Conservation (phyloP, 2,888 invertebrate species). For the Hermaeophaga mercurialis region DNA sequence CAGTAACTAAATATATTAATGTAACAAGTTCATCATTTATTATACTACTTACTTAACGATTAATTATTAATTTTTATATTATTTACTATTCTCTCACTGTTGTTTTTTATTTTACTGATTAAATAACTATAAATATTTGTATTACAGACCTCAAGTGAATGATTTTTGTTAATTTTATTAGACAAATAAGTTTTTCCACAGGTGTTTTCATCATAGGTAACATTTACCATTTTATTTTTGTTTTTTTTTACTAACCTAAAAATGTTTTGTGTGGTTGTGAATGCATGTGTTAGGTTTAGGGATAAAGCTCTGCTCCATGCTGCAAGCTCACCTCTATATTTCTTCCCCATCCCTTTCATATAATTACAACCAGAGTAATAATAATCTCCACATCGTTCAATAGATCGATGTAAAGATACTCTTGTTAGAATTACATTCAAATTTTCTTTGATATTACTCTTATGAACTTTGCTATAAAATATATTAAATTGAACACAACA, state of each 20-base stretch:
- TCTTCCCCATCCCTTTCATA: no score
- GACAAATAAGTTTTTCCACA: constrained; percentile 40
- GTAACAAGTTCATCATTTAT: no score
- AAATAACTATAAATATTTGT: neutral
- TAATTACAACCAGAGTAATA: no score
- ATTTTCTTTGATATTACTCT: no score
- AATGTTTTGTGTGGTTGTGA: constrained; percentile 55
- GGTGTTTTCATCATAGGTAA: constrained; percentile 48
- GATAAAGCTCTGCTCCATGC: constrained; percentile 43
- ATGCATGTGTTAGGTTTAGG: constrained; percentile 57
- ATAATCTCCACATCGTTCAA: no score
- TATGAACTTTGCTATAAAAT: neutral
- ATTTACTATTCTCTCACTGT: no score
- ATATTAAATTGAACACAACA: neutral
- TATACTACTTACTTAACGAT: no score
- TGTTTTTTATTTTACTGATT: no score
- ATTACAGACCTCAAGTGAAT: neutral
- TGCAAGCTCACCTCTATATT: constrained; percentile 2
- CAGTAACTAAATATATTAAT: no score
- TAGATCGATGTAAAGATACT: no score
- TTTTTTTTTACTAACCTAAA: constrained; percentile 49
- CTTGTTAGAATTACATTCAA: no score
- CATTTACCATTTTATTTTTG: constrained; percentile 40
- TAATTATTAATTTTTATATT: no score
- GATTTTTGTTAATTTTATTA: constrained; percentile 15